Evolutionary conservation across 2,888 invertebrate species (phyloP).

Genomic region (Sinodicranocentrus sp.): DNA sequence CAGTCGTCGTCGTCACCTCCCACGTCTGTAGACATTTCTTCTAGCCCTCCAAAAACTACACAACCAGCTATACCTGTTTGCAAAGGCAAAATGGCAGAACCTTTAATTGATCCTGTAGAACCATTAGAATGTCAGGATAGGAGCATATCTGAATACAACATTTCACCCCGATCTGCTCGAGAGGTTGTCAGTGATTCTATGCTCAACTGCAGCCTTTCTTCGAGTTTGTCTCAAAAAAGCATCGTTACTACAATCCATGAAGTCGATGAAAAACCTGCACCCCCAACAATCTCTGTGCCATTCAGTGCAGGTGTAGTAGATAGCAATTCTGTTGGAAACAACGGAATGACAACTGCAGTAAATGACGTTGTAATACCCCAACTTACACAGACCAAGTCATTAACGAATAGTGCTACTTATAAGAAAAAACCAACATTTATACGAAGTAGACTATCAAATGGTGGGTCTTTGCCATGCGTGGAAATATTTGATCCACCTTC

Average conservation of each 20-base stretch:
- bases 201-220: slow-evolving; percentile 15
- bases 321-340: too few species aligned
- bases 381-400: slow-evolving; percentile 8
- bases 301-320: slow-evolving; percentile 28
- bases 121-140: slow-evolving; percentile 52
- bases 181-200: slow-evolving; percentile 47
- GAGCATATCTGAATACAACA: slow-evolving; percentile 58
- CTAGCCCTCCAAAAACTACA: slow-evolving; percentile 8
- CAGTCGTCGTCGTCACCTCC: not conserved
- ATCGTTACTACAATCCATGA: slow-evolving; percentile 33
- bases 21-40: not conserved
- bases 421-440: slow-evolving; percentile 45
- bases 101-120: slow-evolving; percentile 48
- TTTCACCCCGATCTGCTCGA: slow-evolving; percentile 56
- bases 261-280: slow-evolving; percentile 11
- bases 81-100: slow-evolving; percentile 1
- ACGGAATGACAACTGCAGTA: too few species aligned
- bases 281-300: not conserved
- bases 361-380: slow-evolving; percentile 15
- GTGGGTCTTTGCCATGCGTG: not conserved
- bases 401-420: slow-evolving; percentile 36
- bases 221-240: slow-evolving; percentile 37
- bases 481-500: slow-evolving; percentile 36
- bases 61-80: too few species aligned
- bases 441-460: not conserved